These are phyloP conservation scores for Ginglymostoma cirratum DNA, from an alignment of 2,113 vertebrate species.

Conservation along the genomic window DNA sequence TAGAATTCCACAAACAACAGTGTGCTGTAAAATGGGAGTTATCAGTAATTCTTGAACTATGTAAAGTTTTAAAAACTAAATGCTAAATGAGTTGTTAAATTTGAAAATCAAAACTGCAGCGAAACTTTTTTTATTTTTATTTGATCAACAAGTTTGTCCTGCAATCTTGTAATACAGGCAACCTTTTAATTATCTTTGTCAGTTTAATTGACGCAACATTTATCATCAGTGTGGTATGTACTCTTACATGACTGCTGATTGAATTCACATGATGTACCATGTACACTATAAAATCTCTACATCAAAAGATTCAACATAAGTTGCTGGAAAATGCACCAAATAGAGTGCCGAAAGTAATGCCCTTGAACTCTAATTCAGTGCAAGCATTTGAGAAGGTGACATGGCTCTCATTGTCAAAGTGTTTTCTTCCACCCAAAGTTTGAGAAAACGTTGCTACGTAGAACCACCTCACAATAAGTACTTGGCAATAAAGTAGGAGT, in stretches of 20 bases:
- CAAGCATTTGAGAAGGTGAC: neutral
- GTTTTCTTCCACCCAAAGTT: too few species aligned
- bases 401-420: neutral
- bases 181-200: neutral
- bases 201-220: neutral
- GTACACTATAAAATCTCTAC: neutral
- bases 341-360: neutral
- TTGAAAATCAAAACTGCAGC: neutral
- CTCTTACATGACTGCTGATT: neutral
- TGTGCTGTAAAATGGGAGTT: neutral
- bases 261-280: neutral
- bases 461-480: neutral
- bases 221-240: constrained; percentile 3
- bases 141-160: neutral
- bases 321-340: neutral
- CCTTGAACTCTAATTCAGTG: neutral
- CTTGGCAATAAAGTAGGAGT: neutral
- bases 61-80: neutral
- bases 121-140: neutral
- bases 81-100: neutral
- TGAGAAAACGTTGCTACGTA: neutral
- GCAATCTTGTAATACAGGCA: neutral
- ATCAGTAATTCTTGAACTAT: neutral
- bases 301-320: neutral
- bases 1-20: neutral